Conservation (phyloP, 2,113 vertebrate genomes). For the Gnathonemus longibarbis region DNA sequence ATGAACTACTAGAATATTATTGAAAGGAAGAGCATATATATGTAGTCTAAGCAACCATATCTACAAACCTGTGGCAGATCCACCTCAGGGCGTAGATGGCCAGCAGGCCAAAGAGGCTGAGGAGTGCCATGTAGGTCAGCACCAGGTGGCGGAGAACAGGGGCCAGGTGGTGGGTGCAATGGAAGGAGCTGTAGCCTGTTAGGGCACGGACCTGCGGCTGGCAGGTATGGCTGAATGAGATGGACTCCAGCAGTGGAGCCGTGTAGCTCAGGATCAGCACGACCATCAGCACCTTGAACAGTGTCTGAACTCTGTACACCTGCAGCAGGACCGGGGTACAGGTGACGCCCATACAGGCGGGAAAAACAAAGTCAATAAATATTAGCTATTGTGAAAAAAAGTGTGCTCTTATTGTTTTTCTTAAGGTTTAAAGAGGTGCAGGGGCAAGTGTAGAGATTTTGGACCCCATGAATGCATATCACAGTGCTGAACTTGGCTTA, state of each 20-base stretch:
- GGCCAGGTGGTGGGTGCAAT: slow-evolving; percentile 68
- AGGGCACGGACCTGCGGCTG: slow-evolving; percentile 47
- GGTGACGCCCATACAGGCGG: background rate
- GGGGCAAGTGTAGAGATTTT: background rate
- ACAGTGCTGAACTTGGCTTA: background rate
- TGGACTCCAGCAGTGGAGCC: slow-evolving; percentile 55
- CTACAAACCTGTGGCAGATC: slow-evolving; percentile 56
- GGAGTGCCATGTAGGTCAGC: slow-evolving; percentile 57
- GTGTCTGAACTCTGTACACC: slow-evolving; percentile 65
- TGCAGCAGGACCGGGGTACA: background rate
- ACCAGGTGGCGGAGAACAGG: slow-evolving; percentile 63
- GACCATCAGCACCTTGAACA: slow-evolving; percentile 61
- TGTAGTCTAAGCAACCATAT: background rate
- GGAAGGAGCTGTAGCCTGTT: slow-evolving; percentile 59
- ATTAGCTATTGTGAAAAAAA: background rate
- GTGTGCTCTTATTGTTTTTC: background rate
- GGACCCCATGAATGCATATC: background rate
- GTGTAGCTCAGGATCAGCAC: slow-evolving; percentile 61
- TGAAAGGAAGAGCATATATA: too few relatives aligned
- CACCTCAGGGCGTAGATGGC: slow-evolving; percentile 62
- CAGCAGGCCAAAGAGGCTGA: slow-evolving; percentile 59
- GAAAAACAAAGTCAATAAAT: background rate
- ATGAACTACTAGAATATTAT: background rate
- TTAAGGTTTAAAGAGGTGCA: background rate
- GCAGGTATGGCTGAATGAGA: slow-evolving; percentile 62